phyloP scores from a whole-genome alignment of 1,140 invertebrate genomes.

The Papilio polyxenes region DNA sequence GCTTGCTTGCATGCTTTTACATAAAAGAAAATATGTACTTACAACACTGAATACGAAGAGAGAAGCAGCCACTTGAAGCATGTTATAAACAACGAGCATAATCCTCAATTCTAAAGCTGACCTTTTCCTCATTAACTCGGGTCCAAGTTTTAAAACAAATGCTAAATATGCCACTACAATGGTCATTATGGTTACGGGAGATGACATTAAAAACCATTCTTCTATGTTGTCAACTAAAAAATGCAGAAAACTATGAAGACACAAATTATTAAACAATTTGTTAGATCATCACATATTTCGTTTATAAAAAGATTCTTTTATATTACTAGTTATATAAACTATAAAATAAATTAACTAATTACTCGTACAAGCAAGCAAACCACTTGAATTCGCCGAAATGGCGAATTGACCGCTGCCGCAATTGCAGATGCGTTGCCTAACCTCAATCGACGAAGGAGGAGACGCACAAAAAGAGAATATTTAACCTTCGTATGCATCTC shows the following conservation, averaged over 20 bases:
- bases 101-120: slow-evolving; percentile 81
- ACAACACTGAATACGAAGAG: slow-evolving; percentile 35
- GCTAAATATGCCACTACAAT: slow-evolving; percentile 81
- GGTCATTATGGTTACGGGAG: slow-evolving; percentile 81
- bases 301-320: no score
- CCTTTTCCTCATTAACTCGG: slow-evolving; percentile 82
- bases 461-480: no score
- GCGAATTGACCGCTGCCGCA: no score
- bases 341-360: no score
- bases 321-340: no score
- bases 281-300: no score
- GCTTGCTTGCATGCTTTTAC: no score
- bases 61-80: slow-evolving; percentile 39
- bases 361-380: no score
- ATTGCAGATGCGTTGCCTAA: no score
- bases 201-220: slow-evolving; percentile 80
- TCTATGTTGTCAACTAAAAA: slow-evolving; percentile 8
- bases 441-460: no score
- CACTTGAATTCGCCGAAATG: no score
- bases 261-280: background rate
- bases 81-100: slow-evolving; percentile 75
- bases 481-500: no score
- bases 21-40: background rate
- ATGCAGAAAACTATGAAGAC: background rate
- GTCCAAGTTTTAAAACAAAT: slow-evolving; percentile 82